Conservation (phyloP, 1,140 invertebrate species). For the Bactericera cockerelli region DNA sequence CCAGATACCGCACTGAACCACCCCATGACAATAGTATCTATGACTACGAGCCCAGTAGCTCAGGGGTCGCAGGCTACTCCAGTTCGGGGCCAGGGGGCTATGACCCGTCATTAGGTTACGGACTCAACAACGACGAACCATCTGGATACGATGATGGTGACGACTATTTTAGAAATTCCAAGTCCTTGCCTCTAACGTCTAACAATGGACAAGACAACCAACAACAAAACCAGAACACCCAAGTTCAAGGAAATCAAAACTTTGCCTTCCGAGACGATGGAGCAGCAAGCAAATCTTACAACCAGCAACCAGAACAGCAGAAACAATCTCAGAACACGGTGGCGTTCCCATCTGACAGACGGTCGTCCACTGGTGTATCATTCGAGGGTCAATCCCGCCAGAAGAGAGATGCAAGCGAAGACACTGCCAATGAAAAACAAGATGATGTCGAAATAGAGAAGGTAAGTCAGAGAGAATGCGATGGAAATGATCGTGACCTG, state of each 20-base stretch:
- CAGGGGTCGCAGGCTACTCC: too few relatives aligned
- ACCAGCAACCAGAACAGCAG: not conserved
- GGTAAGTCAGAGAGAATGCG: not conserved
- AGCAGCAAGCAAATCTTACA: not conserved
- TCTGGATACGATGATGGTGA: constrained; percentile 16
- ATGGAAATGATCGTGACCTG: not conserved
- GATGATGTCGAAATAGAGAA: constrained; percentile 16
- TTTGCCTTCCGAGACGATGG: constrained; percentile 7
- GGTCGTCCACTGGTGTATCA: constrained; percentile 11
- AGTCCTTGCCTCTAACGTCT: constrained; percentile 9
- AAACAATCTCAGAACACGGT: constrained; percentile 20
- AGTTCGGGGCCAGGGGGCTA: not conserved
- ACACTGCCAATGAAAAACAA: constrained; percentile 17
- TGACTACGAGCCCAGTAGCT: constrained; percentile 1
- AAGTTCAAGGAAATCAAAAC: not conserved
- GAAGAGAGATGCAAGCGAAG: constrained; percentile 25
- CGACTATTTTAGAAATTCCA: constrained; percentile 16
- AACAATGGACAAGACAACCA: not conserved
- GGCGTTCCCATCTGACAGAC: constrained; percentile 22
- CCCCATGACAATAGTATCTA: not conserved
- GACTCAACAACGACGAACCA: not conserved
- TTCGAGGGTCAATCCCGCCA: constrained; percentile 21
- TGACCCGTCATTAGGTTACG: not conserved
- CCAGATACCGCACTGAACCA: not conserved
- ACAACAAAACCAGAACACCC: not conserved